phyloP scores from a whole-genome alignment of 2,888 invertebrate genomes.

The Invenusta paracnida region DNA sequence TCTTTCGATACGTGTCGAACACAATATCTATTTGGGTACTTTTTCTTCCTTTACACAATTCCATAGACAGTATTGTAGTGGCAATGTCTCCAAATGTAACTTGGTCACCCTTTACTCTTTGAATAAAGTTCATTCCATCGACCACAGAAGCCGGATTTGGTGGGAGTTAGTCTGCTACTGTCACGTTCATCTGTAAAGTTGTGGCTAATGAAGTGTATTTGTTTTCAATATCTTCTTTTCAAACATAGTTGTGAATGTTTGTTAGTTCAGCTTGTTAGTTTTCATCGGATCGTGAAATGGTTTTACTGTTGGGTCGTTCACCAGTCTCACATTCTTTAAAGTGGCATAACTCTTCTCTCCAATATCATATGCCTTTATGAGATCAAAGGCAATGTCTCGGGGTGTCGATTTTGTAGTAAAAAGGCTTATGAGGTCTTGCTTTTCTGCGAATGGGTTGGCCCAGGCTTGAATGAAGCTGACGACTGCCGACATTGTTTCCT shows the following conservation, averaged over 20 bases:
- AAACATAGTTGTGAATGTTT: constrained; percentile 38
- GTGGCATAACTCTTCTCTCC: constrained; percentile 42
- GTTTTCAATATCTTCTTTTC: constrained; percentile 18
- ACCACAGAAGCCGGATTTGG: constrained; percentile 21
- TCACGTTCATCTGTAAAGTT: not conserved
- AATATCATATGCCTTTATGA: constrained; percentile 23
- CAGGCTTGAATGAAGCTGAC: constrained; percentile 39
- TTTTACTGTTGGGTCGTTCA: constrained; percentile 40
- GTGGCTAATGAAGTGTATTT: not conserved
- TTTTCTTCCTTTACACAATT: constrained; percentile 35
- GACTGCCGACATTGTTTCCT: constrained; percentile 43
- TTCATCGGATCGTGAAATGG: constrained; percentile 47
- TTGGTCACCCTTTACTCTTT: constrained; percentile 44
- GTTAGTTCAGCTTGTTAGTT: constrained; percentile 45
- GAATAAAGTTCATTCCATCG: constrained; percentile 46
- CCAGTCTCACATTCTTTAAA: constrained; percentile 45
- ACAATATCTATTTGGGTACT: constrained; percentile 29
- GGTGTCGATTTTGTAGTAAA: constrained; percentile 38
- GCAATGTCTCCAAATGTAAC: constrained; percentile 44
- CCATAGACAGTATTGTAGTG: constrained; percentile 35
- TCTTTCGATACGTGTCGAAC: constrained; percentile 10
- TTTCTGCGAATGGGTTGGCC: constrained; percentile 43
- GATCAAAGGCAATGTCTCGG: constrained; percentile 38
- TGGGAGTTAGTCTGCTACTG: not conserved
- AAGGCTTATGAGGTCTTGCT: constrained; percentile 40